Evolutionary conservation across 1,140 invertebrate genomes (phyloP), one percentile per base, ranked within the genome.

Genomic region (Sesamia nonagrioides): DNA sequence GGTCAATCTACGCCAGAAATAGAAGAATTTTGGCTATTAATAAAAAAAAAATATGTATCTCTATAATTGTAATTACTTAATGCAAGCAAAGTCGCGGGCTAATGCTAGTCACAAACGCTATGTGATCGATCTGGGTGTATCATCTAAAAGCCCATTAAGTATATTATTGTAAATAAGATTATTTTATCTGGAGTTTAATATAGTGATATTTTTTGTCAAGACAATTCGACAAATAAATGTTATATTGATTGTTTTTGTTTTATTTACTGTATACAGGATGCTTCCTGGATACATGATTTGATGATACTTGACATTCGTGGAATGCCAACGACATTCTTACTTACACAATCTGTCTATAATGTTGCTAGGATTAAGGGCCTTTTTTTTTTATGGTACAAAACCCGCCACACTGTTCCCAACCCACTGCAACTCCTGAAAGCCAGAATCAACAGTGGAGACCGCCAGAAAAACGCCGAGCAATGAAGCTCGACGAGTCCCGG

Each of bases 191-290:
- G 56, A 48, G 21, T 75, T 61, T 63, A 75, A 37, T 45, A 75
- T 75, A 75, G 73, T 75, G 73, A 75, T 48, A 75, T 75, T 61
- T 71, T 75, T 75, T 75, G 56, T 75, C 56, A 63, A 75, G 56
- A 75, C 58, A 75, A 75, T 75, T 75, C 56, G 73, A 75, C 73
- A 75, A 75, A 75, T 75, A 75, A 75, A 75, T 75, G 73, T 61
- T 75, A 75, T 75, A 75, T 75, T 75, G 56, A 75, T 63, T 35
- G n/a, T 63, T 48, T 50, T 45, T 48, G 73, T 75, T 75, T 75
- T 37, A 61, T 75, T 75, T 73, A n/a, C n/a, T n/a, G n/a, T n/a
- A n/a, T n/a, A n/a, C n/a, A n/a, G n/a, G n/a, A n/a, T n/a, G n/a
- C n/a, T n/a, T n/a, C n/a, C n/a, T n/a, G n/a, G n/a, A n/a, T n/a